Percentiles rank a stretch among this genome's conserved stretches.
These are phyloP conservation scores for Mystacides longicornis DNA, from an alignment of 2,888 invertebrate genomes.

Conservation along the genomic window DNA sequence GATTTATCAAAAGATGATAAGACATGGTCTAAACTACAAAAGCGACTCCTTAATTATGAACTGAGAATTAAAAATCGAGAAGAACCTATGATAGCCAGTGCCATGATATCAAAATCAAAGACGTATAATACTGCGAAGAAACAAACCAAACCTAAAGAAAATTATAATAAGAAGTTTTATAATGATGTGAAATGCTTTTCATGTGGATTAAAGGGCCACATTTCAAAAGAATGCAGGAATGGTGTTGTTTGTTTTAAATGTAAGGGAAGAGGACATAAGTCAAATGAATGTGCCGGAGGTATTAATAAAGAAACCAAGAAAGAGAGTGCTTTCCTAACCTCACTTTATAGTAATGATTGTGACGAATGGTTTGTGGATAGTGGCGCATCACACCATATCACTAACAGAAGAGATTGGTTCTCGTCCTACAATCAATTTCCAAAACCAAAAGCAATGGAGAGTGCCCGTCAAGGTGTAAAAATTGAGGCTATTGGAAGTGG, in stretches of 20 bases:
- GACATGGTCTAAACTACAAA: no score
- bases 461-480: background rate
- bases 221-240: background rate
- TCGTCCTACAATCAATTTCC: background rate
- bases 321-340: constrained; percentile 1
- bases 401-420: constrained; percentile 1
- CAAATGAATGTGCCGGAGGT: background rate
- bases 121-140: no score
- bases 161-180: background rate
- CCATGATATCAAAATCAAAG: no score
- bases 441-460: background rate
- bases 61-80: no score
- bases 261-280: background rate
- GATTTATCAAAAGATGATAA: no score
- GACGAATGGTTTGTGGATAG: constrained; percentile 1
- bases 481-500: background rate
- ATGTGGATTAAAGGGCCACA: background rate
- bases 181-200: background rate
- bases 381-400: constrained; percentile 2
- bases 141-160: no score
- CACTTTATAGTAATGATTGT: background rate
- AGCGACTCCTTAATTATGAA: no score
- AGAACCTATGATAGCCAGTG: no score
- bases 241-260: background rate
- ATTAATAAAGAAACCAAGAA: background rate